These are phyloP conservation scores for Xenopus petersii DNA, from an alignment of 2,797 vertebrate genomes.

Conservation along the genomic window DNA sequence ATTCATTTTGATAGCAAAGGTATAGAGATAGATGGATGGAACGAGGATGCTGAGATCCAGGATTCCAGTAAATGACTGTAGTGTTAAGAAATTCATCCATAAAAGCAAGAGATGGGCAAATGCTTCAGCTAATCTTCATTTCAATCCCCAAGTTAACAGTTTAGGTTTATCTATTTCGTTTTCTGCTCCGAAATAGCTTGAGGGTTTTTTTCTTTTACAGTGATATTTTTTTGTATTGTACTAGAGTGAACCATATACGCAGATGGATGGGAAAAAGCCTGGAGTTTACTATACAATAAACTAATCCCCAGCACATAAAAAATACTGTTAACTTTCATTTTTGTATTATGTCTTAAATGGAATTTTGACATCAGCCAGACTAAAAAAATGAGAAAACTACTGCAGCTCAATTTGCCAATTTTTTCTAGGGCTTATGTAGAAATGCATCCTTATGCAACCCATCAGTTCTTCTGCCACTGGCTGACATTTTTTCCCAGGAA, in stretches of 20 bases:
- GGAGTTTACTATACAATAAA: constrained; percentile 7
- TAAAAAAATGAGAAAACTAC: too few relatives aligned
- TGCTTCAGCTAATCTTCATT: constrained; percentile 31
- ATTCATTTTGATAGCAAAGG: constrained; percentile 43
- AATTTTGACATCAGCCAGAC: too few relatives aligned
- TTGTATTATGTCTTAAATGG: background rate
- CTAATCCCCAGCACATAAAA: background rate
- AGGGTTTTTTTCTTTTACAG: constrained; percentile 28
- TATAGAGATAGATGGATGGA: constrained; percentile 45
- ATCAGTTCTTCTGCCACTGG: too few relatives aligned
- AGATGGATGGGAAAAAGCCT: constrained; percentile 20
- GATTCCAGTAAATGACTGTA: constrained; percentile 30
- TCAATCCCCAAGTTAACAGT: constrained; percentile 38
- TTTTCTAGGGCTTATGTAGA: too few relatives aligned
- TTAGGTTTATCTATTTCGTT: constrained; percentile 29
- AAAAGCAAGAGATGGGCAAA: constrained; percentile 41
- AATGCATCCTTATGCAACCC: too few relatives aligned
- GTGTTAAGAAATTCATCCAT: constrained; percentile 39
- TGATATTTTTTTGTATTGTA: constrained; percentile 22
- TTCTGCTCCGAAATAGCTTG: constrained; percentile 27
- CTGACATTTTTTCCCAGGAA: too few relatives aligned
- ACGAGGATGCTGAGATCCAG: constrained; percentile 42
- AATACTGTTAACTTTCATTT: background rate
- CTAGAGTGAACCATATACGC: constrained; percentile 20
- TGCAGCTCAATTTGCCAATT: too few relatives aligned